Evolutionary conservation across 2,797 vertebrate genomes (phyloP), one percentile per base, ranked within the genome.

Genomic region (Odontamblyopus lacepedii): DNA sequence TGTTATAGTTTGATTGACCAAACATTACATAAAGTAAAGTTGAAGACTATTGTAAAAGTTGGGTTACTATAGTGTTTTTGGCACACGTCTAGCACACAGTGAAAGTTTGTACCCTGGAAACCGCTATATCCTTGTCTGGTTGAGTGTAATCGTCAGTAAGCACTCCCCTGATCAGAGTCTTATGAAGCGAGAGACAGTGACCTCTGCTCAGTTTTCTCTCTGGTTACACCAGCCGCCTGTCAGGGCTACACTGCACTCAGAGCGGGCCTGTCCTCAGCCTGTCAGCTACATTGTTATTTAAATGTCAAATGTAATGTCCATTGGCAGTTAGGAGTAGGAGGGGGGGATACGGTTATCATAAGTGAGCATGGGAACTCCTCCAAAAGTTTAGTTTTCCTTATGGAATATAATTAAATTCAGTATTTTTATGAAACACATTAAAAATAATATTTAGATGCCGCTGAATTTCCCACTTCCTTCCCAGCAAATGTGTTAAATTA

Each of bases 281-380:
- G 51, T 56, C 30, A 56, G 30, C 66, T 30, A 29, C 63, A 50
- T 51, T 51, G 63, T 66, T 66, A 66, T 66, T 66, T 66, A 66
- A 66, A 66, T 66, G 63, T 66, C 63, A 66, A 13, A 48, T 66
- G 5, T 48, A 66, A 29, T 66, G 63, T 66, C 15, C 41, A 15
- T 19, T 50, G 63, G 41, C 63, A 66, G 63, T 65, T n/a, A 15
- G 61, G 26, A 30, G 29, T 30, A 32, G 41, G 41, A 50, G 26
- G 11, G 7, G 63, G 9, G 44, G 44, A 66, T 26, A 6, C 19
- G 5, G 19, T 44, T 64, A 26, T 48, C 26, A 48, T 48, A 63
- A 13, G 19, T 12, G n/a, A 38, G 38, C n/a, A 44, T 27, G 11
- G 12, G 38, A 38, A 26, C 63, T 44, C 63, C n/a, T 44, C 19